Evolutionary conservation across 2,797 vertebrate species (phyloP).

Genomic region (Petrocephalus sullivani): DNA sequence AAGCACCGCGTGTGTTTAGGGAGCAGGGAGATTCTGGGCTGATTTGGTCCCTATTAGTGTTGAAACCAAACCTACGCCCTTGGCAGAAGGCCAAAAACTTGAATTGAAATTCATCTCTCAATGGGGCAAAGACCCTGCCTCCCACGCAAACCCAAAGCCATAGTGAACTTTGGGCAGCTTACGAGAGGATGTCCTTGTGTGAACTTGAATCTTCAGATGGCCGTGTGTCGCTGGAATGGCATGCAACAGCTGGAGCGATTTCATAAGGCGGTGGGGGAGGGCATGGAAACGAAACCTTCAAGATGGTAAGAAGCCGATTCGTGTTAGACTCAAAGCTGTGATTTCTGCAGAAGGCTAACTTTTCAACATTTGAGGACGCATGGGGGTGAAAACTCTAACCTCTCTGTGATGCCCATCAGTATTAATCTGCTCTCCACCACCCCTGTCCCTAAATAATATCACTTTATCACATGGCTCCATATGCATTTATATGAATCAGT

Average conservation of each 20-base stretch:
- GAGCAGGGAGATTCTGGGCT: neutral
- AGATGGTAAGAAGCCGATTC: neutral
- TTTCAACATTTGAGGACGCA: neutral
- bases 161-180: neutral
- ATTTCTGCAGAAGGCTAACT: neutral
- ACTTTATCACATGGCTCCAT: neutral
- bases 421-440: neutral
- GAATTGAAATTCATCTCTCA: neutral
- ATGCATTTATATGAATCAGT: neutral
- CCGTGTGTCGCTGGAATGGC: neutral
- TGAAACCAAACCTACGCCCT: neutral
- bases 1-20: neutral
- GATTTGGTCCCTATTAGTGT: neutral
- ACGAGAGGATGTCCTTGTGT: neutral
- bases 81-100: neutral
- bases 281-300: neutral
- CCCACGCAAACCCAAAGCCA: neutral
- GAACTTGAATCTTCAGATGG: neutral
- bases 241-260: neutral
- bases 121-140: neutral
- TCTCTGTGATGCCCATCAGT: neutral
- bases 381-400: neutral
- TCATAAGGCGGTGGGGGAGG: neutral
- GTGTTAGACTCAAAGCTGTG: neutral
- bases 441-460: neutral